Evolutionary conservation across 1,140 invertebrate species (phyloP), one percentile per base, ranked within the genome.

Genomic region (Drosophila simulans): DNA sequence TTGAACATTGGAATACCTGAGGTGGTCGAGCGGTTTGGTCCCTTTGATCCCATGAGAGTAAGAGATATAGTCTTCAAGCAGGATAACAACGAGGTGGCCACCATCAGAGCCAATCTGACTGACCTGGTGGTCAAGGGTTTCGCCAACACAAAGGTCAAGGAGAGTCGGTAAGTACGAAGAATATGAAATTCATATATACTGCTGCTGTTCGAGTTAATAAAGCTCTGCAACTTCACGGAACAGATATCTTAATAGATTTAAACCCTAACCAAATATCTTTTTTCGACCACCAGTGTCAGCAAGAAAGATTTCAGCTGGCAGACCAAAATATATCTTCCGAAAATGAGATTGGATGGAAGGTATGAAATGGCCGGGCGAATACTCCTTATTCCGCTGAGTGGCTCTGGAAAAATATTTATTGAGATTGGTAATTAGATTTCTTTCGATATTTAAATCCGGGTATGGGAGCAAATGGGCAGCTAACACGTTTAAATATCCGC

Each of bases 321-420:
- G 52, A 95, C 95, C 0, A 94, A 94, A 90, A 86, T 95, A 13
- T 91, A 92, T 59, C 82, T 95, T 2, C 95, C 95, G 15, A 94
- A 94, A 92, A 93, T 95, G 80, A 93, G 94, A 74, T 94, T 96
- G 42, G 95, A 96, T 82, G 95, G 95, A 4, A 94, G 94, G 17
- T 96, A 96, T 75, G 93, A 95, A 68, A 93, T 96, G 59, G 93
- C 94, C 66, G 95, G 95, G 34, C 94, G 95, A 70, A 95, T 96
- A 78, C 91, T 96, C n/a, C 91, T 96, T 2, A 94, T 96, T 71
- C 95, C 95, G 3, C 90, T 96, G 17, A 94, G 94, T 48, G 95
- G 95, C 2, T 92, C 93, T 39, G 95, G 95, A 5, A 92, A 93
- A 31, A 95, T 95, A 71, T 95, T 95, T 93, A 94, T 96, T 83